phyloP scores from a whole-genome alignment of 2,797 vertebrate species.

The Botia almorhae region DNA sequence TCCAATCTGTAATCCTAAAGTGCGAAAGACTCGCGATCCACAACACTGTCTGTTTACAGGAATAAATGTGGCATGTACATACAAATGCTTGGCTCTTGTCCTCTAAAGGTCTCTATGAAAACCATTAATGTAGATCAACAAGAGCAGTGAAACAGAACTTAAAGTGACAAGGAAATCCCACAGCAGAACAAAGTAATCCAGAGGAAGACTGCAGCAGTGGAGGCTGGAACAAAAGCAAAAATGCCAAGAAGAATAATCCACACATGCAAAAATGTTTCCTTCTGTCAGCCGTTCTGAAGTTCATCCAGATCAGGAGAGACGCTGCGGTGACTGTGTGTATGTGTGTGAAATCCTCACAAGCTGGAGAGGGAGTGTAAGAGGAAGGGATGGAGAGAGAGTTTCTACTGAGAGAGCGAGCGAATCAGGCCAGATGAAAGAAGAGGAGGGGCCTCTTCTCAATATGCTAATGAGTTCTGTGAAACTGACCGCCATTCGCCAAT shows the following conservation, averaged over 20 bases:
- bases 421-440: conserved; percentile 52
- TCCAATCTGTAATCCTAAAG: neutral
- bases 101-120: neutral
- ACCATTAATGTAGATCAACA: neutral
- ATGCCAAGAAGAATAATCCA: conserved; percentile 36
- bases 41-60: too few species aligned
- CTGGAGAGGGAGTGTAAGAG: conserved; percentile 33
- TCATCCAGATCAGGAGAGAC: conserved; percentile 45
- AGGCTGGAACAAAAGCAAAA: conserved; percentile 21
- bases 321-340: conserved; percentile 25
- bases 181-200: conserved; percentile 45
- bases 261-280: conserved; percentile 41
- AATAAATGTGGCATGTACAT: neutral
- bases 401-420: conserved; percentile 31
- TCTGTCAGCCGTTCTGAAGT: conserved; percentile 41
- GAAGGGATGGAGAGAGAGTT: conserved; percentile 27
- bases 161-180: conserved; percentile 40
- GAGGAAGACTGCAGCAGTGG: conserved; percentile 6
- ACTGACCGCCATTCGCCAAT: conserved; percentile 28
- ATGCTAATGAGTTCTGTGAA: conserved; percentile 46
- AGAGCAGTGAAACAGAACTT: neutral
- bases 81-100: neutral
- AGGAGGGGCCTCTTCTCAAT: conserved; percentile 44
- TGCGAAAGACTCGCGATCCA: neutral
- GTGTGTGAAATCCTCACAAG: conserved; percentile 33